Evolutionary conservation across 2,888 invertebrate genomes (phyloP), one percentile per base, ranked within the genome.

Genomic region (Diadegma fenestrale): DNA sequence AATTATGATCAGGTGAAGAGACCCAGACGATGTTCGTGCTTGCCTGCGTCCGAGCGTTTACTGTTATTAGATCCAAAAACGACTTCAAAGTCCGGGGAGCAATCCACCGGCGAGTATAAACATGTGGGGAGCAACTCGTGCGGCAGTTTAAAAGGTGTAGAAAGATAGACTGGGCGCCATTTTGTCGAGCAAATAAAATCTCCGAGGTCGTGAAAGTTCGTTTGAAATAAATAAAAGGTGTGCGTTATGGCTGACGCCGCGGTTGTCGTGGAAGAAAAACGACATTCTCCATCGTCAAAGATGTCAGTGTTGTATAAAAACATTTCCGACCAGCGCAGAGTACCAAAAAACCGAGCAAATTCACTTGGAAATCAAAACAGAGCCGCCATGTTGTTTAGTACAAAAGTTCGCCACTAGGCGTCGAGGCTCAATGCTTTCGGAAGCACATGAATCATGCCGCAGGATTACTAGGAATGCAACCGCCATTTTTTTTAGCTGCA

Each of bases 1-100:
- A 89, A 88, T 90, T 90, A 89, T 89, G 89, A 91, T 91, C 90
- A 90, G 90, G 91, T 89, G 88, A 91, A 90, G 85, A 82, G 82
- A 79, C 41, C 81, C 78, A 71, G 80, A 73, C 73, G 83, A 73
- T 48, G 71, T 37, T 37, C 68, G 63, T 41, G 51, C 84, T 76
- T 81, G 73, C 37, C 58, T 58, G 58, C 80, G 84, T 77, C 43
- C 66, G 69, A 61, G 68, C 66, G 64, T 79, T 71, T 73, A 71
- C 69, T 78, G 69, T 81, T 66, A 73, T 80, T 84, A 79, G 86
- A 77, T 82, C 72, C 86, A 84, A 82, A 88, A 89, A 87, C 88
- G 89, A 89, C 90, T 90, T 90, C 90, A 90, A 90, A 90, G 89
- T 64, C 84, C 79, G 66, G 66, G 61, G 64, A 76, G 51, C 76